Conservation (phyloP, 2,797 vertebrate genomes). For the Siniperca scherzeri region DNA sequence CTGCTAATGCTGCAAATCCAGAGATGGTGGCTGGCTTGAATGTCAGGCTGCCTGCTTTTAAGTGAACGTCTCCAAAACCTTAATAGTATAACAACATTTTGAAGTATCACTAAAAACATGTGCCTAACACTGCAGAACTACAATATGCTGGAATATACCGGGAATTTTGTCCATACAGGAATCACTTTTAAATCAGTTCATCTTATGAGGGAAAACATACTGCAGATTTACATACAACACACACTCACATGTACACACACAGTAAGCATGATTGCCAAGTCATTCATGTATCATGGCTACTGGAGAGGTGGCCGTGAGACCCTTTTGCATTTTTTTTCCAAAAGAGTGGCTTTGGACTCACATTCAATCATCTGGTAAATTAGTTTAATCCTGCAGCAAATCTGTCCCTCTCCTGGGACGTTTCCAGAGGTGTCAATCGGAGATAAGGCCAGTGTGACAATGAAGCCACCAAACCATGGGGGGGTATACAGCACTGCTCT, state of each 20-base stretch:
- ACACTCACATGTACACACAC: slow-evolving; percentile 36
- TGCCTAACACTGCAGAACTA: slow-evolving; percentile 1
- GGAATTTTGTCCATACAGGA: slow-evolving; percentile 18
- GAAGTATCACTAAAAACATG: slow-evolving; percentile 41
- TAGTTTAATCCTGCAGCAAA: slow-evolving; percentile 86
- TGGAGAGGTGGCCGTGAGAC: slow-evolving; percentile 59
- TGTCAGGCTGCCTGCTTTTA: slow-evolving; percentile 63
- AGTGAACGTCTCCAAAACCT: slow-evolving; percentile 55
- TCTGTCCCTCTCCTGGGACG: slow-evolving; percentile 84
- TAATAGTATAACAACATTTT: slow-evolving; percentile 37
- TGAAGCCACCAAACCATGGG: slow-evolving; percentile 74
- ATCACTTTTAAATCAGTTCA: slow-evolving; percentile 20
- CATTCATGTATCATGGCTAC: slow-evolving; percentile 71
- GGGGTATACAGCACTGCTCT: slow-evolving; percentile 41
- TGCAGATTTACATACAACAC: slow-evolving; percentile 32
- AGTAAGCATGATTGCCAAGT: slow-evolving; percentile 62
- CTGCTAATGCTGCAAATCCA: slow-evolving; percentile 77
- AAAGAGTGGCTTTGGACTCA: slow-evolving; percentile 84
- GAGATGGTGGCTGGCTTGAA: slow-evolving; percentile 68
- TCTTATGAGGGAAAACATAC: neutral
- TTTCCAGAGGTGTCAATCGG: slow-evolving; percentile 85
- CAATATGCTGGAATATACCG: neutral
- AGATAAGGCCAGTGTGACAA: slow-evolving; percentile 84
- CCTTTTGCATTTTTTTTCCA: slow-evolving; percentile 81
- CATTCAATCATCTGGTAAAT: slow-evolving; percentile 88